Percentiles rank a stretch among this genome's conserved stretches.
Conservation (phyloP, 2,113 vertebrate species). For the Crotophaga sulcirostris region DNA sequence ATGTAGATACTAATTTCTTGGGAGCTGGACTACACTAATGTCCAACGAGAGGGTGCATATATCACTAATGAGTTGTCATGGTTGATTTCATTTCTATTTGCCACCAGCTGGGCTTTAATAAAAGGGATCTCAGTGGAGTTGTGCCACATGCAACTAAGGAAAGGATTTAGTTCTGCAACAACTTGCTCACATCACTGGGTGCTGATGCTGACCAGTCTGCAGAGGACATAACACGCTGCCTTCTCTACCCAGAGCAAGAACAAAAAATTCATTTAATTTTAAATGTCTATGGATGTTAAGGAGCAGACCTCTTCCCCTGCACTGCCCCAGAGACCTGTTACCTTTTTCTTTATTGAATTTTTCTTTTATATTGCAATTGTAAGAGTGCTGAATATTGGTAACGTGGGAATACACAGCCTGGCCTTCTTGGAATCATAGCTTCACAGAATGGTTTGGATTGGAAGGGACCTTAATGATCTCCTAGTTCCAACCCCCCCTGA, state of each 20-base stretch:
- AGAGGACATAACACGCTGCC: not conserved
- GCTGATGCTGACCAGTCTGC: not conserved
- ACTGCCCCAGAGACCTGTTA: not conserved
- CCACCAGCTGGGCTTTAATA: not conserved
- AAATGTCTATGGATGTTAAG: not conserved
- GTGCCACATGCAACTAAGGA: not conserved
- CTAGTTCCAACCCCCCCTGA: no score
- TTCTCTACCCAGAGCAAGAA: not conserved
- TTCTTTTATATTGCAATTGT: not conserved
- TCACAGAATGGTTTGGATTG: no score
- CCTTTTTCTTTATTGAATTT: not conserved
- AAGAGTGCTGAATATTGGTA: not conserved
- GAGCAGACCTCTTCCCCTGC: not conserved
- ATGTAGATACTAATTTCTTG: not conserved
- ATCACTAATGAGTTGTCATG: slow-evolving; percentile 19
- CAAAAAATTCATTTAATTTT: not conserved
- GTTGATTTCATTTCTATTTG: slow-evolving; percentile 15
- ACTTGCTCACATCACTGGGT: not conserved
- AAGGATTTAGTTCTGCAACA: not conserved
- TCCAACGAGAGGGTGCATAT: not conserved
- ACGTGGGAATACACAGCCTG: not conserved
- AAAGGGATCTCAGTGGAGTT: not conserved
- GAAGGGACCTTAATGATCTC: no score
- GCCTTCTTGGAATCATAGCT: no score
- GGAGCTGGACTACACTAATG: not conserved